Conservation (phyloP, 1,140 invertebrate species). For the Brachionus rubens region DNA sequence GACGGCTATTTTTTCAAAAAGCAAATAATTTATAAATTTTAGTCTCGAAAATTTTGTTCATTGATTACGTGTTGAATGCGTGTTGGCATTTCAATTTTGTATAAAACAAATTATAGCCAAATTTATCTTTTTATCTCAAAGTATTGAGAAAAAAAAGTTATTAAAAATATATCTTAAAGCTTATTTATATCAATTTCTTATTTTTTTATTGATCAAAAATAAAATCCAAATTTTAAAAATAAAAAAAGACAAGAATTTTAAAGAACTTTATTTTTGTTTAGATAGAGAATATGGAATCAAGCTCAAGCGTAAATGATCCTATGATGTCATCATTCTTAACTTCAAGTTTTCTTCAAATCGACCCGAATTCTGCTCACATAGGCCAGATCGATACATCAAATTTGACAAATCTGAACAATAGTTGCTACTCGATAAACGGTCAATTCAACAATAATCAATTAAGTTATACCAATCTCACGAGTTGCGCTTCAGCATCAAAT, state of each 20-base stretch:
- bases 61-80: no score
- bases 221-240: background rate
- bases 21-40: no score
- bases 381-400: background rate
- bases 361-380: background rate
- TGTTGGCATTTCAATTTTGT: no score
- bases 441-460: background rate
- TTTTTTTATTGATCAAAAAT: no score
- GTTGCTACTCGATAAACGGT: background rate
- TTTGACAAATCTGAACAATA: background rate
- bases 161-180: no score
- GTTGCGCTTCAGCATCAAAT: background rate
- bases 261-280: background rate
- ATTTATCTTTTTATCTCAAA: no score
- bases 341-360: constrained; percentile 37
- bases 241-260: background rate
- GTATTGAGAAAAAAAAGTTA: no score
- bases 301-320: constrained; percentile 12
- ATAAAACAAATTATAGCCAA: no score
- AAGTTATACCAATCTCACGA: background rate
- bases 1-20: no score
- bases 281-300: constrained; percentile 26
- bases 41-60: no score
- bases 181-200: no score
- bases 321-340: constrained; percentile 34